A percentile compares a stretch with the other conserved stretches of the same genome.
These are phyloP conservation scores for Limonius californicus DNA, from an alignment of 1,140 invertebrate genomes.

Conservation along the genomic window DNA sequence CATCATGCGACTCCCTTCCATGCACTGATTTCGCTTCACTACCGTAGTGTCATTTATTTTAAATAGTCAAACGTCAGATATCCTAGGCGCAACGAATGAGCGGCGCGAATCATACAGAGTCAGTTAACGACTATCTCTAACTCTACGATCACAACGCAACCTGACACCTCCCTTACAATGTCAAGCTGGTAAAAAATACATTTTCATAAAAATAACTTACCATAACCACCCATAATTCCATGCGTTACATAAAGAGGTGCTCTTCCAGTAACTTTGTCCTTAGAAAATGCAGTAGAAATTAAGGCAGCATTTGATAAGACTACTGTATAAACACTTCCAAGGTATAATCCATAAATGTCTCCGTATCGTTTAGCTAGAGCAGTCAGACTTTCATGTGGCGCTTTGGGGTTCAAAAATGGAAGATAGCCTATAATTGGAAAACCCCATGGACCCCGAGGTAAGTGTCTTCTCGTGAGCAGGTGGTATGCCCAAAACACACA, in stretches of 20 bases:
- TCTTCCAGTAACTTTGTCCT: constrained; percentile 65
- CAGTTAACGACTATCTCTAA: no score
- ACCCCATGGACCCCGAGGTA: constrained; percentile 74
- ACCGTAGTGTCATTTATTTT: no score
- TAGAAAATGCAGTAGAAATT: constrained; percentile 64
- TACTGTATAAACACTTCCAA: constrained; percentile 71
- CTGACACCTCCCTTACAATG: no score
- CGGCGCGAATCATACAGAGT: no score
- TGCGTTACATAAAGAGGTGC: constrained; percentile 79
- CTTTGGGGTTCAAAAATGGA: constrained; percentile 60
- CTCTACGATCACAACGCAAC: no score
- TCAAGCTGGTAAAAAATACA: no score
- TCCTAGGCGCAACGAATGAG: no score
- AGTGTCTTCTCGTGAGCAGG: constrained; percentile 39
- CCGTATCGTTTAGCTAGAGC: constrained; percentile 64
- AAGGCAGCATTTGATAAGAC: constrained; percentile 68
- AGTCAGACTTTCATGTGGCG: constrained; percentile 68
- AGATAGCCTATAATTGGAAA: constrained; percentile 76
- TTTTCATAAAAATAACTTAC: no score
- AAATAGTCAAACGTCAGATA: no score
- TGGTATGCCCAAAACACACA: no score
- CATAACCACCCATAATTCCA: constrained; percentile 81
- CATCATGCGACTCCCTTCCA: no score
- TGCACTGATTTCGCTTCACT: no score
- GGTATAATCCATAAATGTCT: constrained; percentile 62